Evolutionary conservation across 2,113 vertebrate genomes (phyloP).

Genomic region (Trematocara nigrifrons): DNA sequence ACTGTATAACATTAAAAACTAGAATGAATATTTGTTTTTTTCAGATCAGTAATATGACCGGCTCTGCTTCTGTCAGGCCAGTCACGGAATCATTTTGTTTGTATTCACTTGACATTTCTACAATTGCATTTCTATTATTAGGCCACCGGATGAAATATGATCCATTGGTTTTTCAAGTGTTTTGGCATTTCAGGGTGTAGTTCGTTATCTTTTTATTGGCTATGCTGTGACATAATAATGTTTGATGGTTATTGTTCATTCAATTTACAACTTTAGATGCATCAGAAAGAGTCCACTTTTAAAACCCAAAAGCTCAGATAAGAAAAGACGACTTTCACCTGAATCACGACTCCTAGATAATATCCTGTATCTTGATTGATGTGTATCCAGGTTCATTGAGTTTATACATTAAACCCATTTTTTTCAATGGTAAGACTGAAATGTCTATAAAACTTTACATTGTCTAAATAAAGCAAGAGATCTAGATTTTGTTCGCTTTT

Average conservation of each 20-base stretch:
- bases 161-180: not conserved
- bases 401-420: not conserved
- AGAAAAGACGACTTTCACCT: not conserved
- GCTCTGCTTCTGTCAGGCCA: not conserved
- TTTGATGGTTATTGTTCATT: not conserved
- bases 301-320: not conserved
- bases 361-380: not conserved
- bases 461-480: not conserved
- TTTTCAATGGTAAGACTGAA: not conserved
- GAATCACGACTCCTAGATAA: not conserved
- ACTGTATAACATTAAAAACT: not conserved
- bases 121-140: not conserved
- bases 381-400: not conserved
- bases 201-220: not conserved
- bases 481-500: fast-evolving
- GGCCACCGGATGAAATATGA: not conserved
- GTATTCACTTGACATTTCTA: not conserved
- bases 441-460: not conserved
- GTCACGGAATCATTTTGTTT: not conserved
- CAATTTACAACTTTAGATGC: not conserved
- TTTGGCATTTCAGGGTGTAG: not conserved
- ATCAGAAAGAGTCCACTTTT: not conserved
- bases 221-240: not conserved
- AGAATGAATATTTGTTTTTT: not conserved
- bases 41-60: not conserved